Percentiles rank a stretch among this genome's conserved stretches.
Conservation (phyloP, 53 echinoderm and acorn worm species). For the Glandiceps talaboti region DNA sequence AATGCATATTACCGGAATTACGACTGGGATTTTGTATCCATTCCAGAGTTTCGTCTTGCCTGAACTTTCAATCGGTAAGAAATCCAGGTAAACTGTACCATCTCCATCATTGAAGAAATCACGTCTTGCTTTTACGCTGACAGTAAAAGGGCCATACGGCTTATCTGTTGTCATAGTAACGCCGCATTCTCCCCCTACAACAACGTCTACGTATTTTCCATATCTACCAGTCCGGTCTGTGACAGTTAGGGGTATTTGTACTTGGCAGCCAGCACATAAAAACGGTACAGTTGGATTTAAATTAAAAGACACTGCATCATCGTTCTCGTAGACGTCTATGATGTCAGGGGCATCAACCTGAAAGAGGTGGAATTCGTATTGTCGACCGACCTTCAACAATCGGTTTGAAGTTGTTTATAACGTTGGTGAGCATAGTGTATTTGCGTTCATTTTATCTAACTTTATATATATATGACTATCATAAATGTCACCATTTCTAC, state of each 20-base stretch:
- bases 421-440: too few species aligned
- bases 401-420: too few species aligned
- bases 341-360: neutral
- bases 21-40: neutral
- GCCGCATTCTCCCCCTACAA: neutral
- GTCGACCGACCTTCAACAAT: too few species aligned
- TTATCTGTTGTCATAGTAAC: neutral
- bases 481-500: too few species aligned
- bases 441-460: too few species aligned
- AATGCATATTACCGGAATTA: neutral
- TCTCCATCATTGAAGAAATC: neutral
- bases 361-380: too few species aligned
- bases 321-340: neutral
- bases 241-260: neutral
- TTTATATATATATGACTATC: too few species aligned
- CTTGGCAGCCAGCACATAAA: neutral
- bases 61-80: neutral
- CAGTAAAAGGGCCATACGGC: neutral
- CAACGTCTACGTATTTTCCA: neutral
- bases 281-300: neutral
- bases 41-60: neutral
- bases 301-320: neutral
- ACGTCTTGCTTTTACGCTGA: neutral
- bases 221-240: neutral
- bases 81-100: neutral